These are phyloP conservation scores for Iphiclides podalirius DNA, from an alignment of 2,888 invertebrate species.

Conservation along the genomic window DNA sequence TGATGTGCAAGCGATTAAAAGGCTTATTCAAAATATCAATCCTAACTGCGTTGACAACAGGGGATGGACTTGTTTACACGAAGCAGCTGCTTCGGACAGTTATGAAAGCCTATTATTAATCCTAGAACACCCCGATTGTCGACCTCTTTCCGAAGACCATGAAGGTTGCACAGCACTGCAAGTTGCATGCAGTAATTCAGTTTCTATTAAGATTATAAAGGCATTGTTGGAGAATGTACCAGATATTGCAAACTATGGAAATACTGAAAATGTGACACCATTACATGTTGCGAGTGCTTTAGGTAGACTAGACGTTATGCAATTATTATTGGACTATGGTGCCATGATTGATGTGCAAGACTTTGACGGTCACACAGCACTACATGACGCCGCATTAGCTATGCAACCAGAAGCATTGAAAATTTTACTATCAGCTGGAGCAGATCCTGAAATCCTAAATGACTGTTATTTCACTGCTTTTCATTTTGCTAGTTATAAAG, in stretches of 20 bases:
- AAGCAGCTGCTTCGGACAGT: conserved; percentile 68
- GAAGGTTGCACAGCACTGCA: conserved; percentile 74
- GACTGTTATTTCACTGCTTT: conserved; percentile 60
- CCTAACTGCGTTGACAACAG: conserved; percentile 73
- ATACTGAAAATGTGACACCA: conserved; percentile 70
- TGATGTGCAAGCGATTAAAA: conserved; percentile 50
- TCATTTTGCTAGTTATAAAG: conserved; percentile 67
- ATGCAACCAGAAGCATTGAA: conserved; percentile 48
- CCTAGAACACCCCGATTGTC: conserved; percentile 51
- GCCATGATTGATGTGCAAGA: conserved; percentile 66
- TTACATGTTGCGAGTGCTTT: conserved; percentile 62
- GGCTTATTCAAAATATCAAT: conserved; percentile 62
- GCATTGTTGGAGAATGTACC: conserved; percentile 54
- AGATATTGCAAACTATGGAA: conserved; percentile 65
- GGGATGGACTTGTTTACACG: conserved; percentile 77
- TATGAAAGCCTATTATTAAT: conserved; percentile 58
- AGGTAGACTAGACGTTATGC: conserved; percentile 58
- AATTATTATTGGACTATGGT: conserved; percentile 60
- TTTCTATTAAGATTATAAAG: conserved; percentile 55
- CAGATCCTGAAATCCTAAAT: conserved; percentile 60
- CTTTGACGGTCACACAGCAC: conserved; percentile 72
- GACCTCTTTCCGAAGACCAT: conserved; percentile 61
- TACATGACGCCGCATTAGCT: conserved; percentile 65
- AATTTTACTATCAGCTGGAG: conserved; percentile 63
- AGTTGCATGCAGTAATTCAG: conserved; percentile 58